Base-by-base conservation (phyloP, 2,113 vertebrate species). In the Epinephelus lanceolatus region DNA sequence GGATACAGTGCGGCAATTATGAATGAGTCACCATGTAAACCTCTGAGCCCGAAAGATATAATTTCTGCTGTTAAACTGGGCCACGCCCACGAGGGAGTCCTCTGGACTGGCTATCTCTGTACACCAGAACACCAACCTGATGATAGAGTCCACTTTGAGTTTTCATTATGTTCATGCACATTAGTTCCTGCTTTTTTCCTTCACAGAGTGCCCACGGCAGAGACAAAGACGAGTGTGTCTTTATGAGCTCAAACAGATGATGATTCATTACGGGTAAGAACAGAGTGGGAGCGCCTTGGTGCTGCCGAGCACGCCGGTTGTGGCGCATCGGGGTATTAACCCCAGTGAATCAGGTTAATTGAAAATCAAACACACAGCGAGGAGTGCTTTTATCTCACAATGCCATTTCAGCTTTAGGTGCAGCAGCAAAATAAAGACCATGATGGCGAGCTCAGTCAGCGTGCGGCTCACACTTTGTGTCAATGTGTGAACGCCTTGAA, bases 281-380 rank as follows among this genome's bases (percentile, higher is more conserved):
- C 8, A 13, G 81, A 65, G 55, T 42, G 23, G 65, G 74, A 87
- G 80, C 30, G 19, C 37, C 66, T 72, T 14, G 51, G 77, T 77
- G 83, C 75, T 6, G 11, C 33, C 0, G 14, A 70, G 67, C 65
- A 33, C 2, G 25, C 67, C 21, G 33, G 40, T 47, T 53, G 42
- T 4, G 6, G 61, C 63, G 14, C 77, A 76, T 84, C 61, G 59
- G 40, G 42, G 75, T 51, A 83, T 87, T 62, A 87, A 87, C 90
- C 84, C 61, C 45, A 5, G 37, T 40, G 82, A 86, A 90, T 86
- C 71, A 69, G 89, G 87, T 91, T 93, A 90, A 92, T 85, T 91
- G 79, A 85, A 92, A 87, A 83, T 83, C 81, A 84, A 83, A 80
- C 66, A 65, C 53, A n/a, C 62, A 75, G 76, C 21, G 40, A 79